phyloP scores from a whole-genome alignment of 2,888 invertebrate species.

The Bombyx huttoni region DNA sequence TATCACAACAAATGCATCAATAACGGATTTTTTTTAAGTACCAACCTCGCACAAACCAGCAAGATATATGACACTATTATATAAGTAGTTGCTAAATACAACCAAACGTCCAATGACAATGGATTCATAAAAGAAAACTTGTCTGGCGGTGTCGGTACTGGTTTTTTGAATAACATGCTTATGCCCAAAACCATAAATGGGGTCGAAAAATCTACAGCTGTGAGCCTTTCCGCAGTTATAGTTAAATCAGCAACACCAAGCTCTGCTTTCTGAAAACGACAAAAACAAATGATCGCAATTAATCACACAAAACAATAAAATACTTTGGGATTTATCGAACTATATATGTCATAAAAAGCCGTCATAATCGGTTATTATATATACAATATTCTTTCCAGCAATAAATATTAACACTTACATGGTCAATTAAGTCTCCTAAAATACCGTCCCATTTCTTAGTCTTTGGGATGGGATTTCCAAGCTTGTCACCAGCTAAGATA shows the following conservation, averaged over 20 bases:
- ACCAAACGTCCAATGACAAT: conserved; percentile 86
- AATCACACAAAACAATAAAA: too few relatives aligned
- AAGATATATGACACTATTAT: conserved; percentile 86
- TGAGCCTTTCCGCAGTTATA: conserved; percentile 90
- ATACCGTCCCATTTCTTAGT: conserved; percentile 85
- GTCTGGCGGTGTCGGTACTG: conserved; percentile 81
- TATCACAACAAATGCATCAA: too few relatives aligned
- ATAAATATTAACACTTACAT: conserved; percentile 59
- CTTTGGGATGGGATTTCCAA: conserved; percentile 76
- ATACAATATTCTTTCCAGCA: background rate
- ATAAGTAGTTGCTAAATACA: conserved; percentile 89
- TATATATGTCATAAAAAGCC: too few relatives aligned
- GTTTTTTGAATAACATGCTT: conserved; percentile 87
- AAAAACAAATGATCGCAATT: background rate
- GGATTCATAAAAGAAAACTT: conserved; percentile 91
- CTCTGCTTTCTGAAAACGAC: conserved; percentile 83
- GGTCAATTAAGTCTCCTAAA: conserved; percentile 80
- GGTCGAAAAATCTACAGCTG: conserved; percentile 92
- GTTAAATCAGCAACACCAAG: conserved; percentile 95
- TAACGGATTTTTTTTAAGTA: background rate
- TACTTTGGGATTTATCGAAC: too few relatives aligned
- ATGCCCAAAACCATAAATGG: conserved; percentile 97
- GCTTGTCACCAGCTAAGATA: conserved; percentile 63
- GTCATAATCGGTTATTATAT: too few relatives aligned
- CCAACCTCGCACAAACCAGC: conserved; percentile 83